These are phyloP conservation scores for Pollenia griseotomentosa DNA, from an alignment of 2,888 invertebrate species.

Conservation along the genomic window DNA sequence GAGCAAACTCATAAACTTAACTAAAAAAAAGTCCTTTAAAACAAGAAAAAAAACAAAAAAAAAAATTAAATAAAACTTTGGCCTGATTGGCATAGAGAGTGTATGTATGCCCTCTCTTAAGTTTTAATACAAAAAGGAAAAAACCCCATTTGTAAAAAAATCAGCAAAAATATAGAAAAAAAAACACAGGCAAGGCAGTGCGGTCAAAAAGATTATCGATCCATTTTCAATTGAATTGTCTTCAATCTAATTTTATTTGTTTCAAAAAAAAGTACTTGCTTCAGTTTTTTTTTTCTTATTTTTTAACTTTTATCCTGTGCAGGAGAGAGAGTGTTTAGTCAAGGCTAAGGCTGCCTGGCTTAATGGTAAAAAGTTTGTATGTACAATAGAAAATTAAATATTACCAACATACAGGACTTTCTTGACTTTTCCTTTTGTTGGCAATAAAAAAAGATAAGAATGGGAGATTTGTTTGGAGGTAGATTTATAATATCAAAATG, in stretches of 20 bases:
- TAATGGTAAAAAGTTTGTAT: constrained; percentile 4
- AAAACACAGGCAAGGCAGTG: constrained; percentile 50
- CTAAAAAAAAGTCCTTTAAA: constrained; percentile 19
- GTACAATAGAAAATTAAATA: constrained; percentile 48
- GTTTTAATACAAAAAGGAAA: constrained; percentile 37
- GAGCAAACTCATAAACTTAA: not conserved
- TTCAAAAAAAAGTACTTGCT: constrained; percentile 39
- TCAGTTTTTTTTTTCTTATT: not conserved
- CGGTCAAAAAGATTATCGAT: constrained; percentile 77
- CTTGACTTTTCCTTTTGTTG: constrained; percentile 9
- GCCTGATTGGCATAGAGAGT: constrained; percentile 21
- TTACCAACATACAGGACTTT: constrained; percentile 34
- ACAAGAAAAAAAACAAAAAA: constrained; percentile 40
- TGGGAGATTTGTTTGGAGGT: no score
- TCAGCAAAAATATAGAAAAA: not conserved
- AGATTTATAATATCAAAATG: no score
- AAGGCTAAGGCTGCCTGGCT: constrained; percentile 62
- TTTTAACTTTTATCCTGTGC: constrained; percentile 1
- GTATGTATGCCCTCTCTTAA: constrained; percentile 26
- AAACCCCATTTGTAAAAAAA: constrained; percentile 3
- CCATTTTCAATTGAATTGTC: constrained; percentile 77
- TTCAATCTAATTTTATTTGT: constrained; percentile 72
- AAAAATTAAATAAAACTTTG: not conserved
- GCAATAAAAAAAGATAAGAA: not conserved
- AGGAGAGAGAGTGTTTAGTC: constrained; percentile 34